Base-by-base conservation (phyloP, 2,797 vertebrate species). In the Arnoldichthys spilopterus region DNA sequence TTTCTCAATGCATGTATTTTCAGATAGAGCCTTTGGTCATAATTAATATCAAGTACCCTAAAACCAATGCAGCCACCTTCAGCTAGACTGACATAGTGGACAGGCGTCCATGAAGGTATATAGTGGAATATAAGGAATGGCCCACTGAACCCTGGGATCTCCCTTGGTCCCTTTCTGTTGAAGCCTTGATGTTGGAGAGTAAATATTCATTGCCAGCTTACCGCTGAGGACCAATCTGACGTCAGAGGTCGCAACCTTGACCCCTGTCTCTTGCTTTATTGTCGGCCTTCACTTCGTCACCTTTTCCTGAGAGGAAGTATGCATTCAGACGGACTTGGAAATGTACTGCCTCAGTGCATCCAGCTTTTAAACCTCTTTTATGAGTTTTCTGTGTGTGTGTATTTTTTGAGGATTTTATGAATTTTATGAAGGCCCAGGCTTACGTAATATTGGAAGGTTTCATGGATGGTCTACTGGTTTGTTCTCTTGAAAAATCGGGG, bases 201-300 rank as follows among this genome's bases (percentile, higher is more conserved):
- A 80, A 85, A 81, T 84, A 86, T 87, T 89, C 88, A 73, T 80
- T 89, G 88, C 88, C 90, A 91, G 86, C 53, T 45, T 66, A 62
- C 67, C 71, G 73, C 83, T 72, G 84, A 85, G 81, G 82, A 72
- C 8, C 45, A 82, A 82, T 83, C 85, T 84, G 84, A 88, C 72
- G 26, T 86, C 82, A 84, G 37, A 80, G 85, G 82, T 89, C 86
- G 86, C 66, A 69, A 83, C 78, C 76, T 81, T 6, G 28, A 78
- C 83, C 24, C 22, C 45, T 34, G 28, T 30, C 58, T 74, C 61
- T 73, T 59, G 81, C 76, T 89, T 75, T 89, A 90, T 91, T 88
- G 84, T 73, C 28, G 70, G 73, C 85, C 86, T 88, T 84, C 79
- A 82, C 83, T 71, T 82, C 76, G 68, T 72, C 70, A 80, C 47